Percentiles rank a stretch among this genome's conserved stretches.
These are phyloP conservation scores for Poecile montanus DNA, from an alignment of 2,797 vertebrate species.

Conservation along the genomic window DNA sequence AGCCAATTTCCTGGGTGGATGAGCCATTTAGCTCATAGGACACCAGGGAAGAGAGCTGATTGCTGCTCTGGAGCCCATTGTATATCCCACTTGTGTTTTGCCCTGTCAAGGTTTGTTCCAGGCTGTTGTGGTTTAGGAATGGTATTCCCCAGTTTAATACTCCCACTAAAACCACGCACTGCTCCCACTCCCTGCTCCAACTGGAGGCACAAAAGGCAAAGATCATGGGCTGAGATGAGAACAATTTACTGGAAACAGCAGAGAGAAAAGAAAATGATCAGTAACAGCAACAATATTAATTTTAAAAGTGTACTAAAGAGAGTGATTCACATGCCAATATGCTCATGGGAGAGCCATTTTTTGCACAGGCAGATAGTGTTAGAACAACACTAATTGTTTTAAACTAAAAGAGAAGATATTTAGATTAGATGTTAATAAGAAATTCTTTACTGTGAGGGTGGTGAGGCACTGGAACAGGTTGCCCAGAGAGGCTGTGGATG, in stretches of 20 bases:
- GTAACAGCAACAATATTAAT: neutral
- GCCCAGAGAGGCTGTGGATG: neutral
- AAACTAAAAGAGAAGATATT: neutral
- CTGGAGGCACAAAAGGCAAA: neutral
- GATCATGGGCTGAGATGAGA: neutral
- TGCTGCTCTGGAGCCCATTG: neutral
- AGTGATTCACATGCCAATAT: neutral
- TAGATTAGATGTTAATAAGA: neutral
- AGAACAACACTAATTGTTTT: neutral
- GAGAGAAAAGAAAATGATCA: neutral
- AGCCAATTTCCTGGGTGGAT: neutral
- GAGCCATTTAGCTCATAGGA: neutral
- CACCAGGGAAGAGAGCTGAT: neutral
- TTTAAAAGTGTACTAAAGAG: neutral
- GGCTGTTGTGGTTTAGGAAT: neutral
- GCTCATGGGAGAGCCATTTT: neutral
- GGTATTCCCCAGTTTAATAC: neutral
- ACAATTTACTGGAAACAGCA: neutral
- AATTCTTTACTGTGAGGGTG: neutral
- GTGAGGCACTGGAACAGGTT: neutral
- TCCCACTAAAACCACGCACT: accelerated
- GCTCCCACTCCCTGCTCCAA: neutral
- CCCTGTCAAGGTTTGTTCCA: neutral
- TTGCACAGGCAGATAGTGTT: neutral
- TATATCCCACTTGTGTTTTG: neutral